These are phyloP conservation scores for Leuciscus waleckii DNA, from an alignment of 2,797 vertebrate species.

Conservation along the genomic window DNA sequence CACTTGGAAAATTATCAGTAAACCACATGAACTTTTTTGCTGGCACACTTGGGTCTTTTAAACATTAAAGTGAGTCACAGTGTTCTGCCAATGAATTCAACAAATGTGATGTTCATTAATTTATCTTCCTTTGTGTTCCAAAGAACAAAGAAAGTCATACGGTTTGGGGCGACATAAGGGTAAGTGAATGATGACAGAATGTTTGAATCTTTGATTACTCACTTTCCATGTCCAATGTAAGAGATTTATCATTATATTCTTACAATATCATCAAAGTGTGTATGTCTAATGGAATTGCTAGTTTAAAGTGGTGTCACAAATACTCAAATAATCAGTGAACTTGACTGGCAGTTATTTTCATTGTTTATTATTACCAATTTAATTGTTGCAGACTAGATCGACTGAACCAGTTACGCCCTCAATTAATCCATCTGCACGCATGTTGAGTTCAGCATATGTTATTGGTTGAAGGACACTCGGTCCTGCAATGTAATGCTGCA, in stretches of 20 bases:
- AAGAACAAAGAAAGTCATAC: conserved; percentile 7
- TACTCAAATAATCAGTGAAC: too few species aligned
- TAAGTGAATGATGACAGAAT: conserved; percentile 14
- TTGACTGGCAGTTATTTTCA: neutral
- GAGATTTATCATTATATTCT: too few species aligned
- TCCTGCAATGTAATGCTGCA: neutral
- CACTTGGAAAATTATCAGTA: conserved; percentile 9
- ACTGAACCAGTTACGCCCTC: neutral
- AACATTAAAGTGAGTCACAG: conserved; percentile 8
- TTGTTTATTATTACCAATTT: conserved; percentile 17
- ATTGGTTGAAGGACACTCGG: conserved; percentile 28
- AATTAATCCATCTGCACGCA: neutral
- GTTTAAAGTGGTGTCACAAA: neutral
- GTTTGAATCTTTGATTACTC: neutral
- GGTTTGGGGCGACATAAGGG: neutral
- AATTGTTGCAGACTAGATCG: conserved; percentile 3
- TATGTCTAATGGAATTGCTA: neutral
- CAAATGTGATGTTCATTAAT: conserved; percentile 16
- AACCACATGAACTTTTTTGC: conserved; percentile 16
- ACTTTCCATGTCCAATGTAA: neutral
- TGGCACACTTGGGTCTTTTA: neutral
- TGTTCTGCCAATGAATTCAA: conserved; percentile 5
- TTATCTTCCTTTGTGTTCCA: conserved; percentile 22
- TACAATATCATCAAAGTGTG: neutral
- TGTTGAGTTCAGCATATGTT: conserved; percentile 17